phyloP scores from a whole-genome alignment of 2,113 vertebrate species.

The Leucoraja erinaceus region DNA sequence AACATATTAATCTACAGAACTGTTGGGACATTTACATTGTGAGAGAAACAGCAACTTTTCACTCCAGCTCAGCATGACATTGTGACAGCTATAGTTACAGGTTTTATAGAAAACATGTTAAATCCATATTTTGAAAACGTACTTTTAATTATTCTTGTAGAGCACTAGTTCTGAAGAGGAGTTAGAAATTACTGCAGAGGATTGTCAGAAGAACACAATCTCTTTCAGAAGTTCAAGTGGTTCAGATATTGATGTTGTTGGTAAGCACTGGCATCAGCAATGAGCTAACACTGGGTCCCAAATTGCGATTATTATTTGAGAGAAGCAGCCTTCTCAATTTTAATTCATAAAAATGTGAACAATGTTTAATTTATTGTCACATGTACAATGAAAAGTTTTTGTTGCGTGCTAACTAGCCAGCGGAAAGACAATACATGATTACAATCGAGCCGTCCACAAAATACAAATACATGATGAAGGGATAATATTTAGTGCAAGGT shows the following conservation, averaged over 20 bases:
- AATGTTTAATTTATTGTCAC: not conserved
- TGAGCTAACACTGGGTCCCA: constrained; percentile 25
- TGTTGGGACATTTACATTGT: not conserved
- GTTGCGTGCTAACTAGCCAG: too few species aligned
- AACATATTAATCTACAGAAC: not conserved
- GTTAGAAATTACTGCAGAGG: constrained; percentile 42
- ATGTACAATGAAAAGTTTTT: too few species aligned
- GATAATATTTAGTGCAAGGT: too few species aligned
- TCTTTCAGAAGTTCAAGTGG: constrained; percentile 14
- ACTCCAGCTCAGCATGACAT: not conserved
- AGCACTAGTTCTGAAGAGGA: constrained; percentile 41
- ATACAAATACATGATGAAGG: too few species aligned
- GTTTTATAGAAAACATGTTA: not conserved
- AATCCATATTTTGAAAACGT: not conserved
- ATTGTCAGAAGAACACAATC: constrained; percentile 34
- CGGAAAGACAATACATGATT: too few species aligned
- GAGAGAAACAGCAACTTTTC: not conserved
- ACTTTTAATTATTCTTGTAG: constrained; percentile 22
- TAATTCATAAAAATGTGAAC: not conserved
- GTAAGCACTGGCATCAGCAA: constrained; percentile 13
- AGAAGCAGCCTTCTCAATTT: not conserved
- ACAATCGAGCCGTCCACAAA: too few species aligned
- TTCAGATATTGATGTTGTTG: constrained; percentile 16
- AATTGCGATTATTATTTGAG: constrained; percentile 38
- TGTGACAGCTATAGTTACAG: not conserved